Base-by-base conservation (phyloP, 2,888 invertebrate genomes). In the Syrista parreyssii region DNA sequence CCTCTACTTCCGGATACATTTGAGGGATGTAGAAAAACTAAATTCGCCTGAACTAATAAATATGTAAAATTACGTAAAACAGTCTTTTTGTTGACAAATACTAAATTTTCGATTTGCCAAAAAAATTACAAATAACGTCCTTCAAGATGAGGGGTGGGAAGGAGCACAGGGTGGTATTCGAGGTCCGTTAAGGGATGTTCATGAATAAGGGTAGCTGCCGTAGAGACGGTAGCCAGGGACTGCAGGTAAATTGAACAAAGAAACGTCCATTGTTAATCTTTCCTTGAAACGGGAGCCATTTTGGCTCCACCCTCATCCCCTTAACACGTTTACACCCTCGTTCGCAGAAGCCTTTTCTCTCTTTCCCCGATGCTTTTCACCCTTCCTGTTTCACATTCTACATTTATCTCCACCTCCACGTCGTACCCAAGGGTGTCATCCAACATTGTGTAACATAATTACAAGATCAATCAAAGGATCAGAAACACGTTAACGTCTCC, bases 251-350 rank as follows among this genome's bases (percentile, higher is more conserved):
- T 68, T 68, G 33, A 68, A 12, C 68, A 33, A 68, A 68, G 68
- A 68, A 75, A 75, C 15, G 30, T 33, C 55, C 75, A 75, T 75
- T 75, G 75, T 75, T 75, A 75, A 75, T 68, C 31, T 33, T 23
- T 55, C 75, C 36, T 36, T 36, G 36, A 36, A 36, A 36, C 36
- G 36, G 36, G 12, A 36, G 36, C 36, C 36, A 36, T 36, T 36
- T 4, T 55, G 40, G 40, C 9, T 40, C 23, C 40, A 1, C 15
- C 40, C 15, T 15, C 15, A 1, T 4, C 40, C 4, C 15, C 40
- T 15, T 6, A 40, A 40, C 4, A 40, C 40, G 6, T 40, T 40
- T 40, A 23, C 40, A 15, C 2, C 23, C 40, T 15, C 40, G 15
- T 40, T 40, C 40, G 6, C 40, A 15, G 23, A 40, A 40, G 40